Conservation (phyloP, 2,797 vertebrate genomes). For the Cuculus canorus region DNA sequence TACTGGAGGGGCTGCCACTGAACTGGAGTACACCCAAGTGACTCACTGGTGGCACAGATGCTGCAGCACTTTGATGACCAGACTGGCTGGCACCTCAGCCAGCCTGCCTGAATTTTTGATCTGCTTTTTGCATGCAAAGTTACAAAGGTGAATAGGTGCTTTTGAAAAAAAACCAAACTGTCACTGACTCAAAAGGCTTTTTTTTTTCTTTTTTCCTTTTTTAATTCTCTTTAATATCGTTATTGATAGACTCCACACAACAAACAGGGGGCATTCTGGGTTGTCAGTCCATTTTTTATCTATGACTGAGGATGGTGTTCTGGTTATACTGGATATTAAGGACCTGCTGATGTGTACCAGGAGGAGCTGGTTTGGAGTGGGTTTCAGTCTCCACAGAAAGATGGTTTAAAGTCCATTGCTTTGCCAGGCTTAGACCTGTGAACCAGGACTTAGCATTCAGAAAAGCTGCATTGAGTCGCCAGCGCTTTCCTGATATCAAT, state of each 20-base stretch:
- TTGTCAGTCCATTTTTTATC: slow-evolving; percentile 41
- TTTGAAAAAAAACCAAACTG: slow-evolving; percentile 33
- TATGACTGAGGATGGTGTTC: slow-evolving; percentile 4
- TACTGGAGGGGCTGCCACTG: not conserved
- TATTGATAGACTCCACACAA: slow-evolving; percentile 30
- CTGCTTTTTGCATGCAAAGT: not conserved
- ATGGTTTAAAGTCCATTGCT: not conserved
- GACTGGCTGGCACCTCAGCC: not conserved
- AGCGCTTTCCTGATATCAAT: not conserved
- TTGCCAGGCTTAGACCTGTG: not conserved
- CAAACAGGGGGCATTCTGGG: slow-evolving; percentile 14
- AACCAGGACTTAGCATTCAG: not conserved
- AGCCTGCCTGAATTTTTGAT: not conserved
- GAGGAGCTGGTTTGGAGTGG: not conserved
- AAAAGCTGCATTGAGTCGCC: not conserved
- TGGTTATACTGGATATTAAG: slow-evolving; percentile 27
- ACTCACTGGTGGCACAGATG: not conserved
- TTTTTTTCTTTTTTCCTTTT: not conserved
- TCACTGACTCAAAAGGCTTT: not conserved
- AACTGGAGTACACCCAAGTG: not conserved
- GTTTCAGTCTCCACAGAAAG: not conserved
- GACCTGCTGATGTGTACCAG: not conserved
- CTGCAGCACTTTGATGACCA: not conserved
- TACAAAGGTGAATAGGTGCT: not conserved
- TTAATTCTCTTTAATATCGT: not conserved